Conservation (phyloP, 2,113 vertebrate species). For the Oceanites oceanicus region DNA sequence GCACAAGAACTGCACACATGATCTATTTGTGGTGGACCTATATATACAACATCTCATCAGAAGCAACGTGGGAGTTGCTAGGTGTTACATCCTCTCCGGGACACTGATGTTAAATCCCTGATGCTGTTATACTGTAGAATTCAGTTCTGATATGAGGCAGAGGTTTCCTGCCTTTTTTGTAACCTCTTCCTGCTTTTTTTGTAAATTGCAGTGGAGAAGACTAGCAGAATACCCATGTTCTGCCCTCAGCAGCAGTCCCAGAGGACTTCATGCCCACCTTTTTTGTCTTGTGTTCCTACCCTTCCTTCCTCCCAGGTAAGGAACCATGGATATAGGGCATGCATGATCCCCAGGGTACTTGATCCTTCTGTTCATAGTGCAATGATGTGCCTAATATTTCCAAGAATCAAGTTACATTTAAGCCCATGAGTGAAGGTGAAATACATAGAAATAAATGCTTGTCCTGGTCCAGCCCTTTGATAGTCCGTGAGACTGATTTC, state of each 20-base stretch:
- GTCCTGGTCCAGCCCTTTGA: neutral
- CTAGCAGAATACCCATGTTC: neutral
- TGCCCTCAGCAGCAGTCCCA: neutral
- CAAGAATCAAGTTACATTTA: neutral
- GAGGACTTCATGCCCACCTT: neutral
- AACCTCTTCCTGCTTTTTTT: neutral
- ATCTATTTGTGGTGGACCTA: neutral
- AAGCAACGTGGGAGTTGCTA: neutral
- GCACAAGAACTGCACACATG: neutral
- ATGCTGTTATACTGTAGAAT: neutral
- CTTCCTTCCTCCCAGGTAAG: neutral
- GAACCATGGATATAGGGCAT: neutral
- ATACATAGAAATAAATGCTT: neutral
- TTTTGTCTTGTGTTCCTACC: neutral
- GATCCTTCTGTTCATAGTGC: neutral
- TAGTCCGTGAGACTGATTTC: neutral
- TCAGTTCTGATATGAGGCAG: neutral
- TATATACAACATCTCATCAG: neutral
- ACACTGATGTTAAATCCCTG: neutral
- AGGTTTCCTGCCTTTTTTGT: neutral
- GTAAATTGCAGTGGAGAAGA: neutral
- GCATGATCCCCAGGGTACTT: neutral
- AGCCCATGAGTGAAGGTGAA: neutral
- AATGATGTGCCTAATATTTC: neutral
- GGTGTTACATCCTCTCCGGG: neutral